These are phyloP conservation scores for Zophobas atratus DNA, from an alignment of 1,140 invertebrate species.

Conservation along the genomic window DNA sequence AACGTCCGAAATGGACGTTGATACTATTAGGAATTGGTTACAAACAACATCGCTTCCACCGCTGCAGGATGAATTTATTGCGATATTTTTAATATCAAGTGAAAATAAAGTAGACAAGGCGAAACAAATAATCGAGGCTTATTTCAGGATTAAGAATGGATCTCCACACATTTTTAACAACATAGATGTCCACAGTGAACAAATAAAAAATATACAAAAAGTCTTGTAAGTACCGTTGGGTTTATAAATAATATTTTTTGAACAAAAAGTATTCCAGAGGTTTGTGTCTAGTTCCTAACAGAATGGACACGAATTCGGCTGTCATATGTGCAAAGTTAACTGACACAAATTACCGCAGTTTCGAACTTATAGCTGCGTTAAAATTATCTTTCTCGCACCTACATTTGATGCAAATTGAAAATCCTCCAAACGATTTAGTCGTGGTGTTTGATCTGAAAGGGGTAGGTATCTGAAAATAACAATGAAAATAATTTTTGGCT, in stretches of 20 bases:
- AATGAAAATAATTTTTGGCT: neutral
- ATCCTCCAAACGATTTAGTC: conserved; percentile 67
- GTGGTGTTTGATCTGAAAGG: conserved; percentile 76
- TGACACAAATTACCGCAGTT: conserved; percentile 71
- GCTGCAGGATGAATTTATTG: conserved; percentile 58
- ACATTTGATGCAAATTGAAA: conserved; percentile 63
- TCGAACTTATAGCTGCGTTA: conserved; percentile 72
- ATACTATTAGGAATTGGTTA: neutral
- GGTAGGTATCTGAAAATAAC: neutral
- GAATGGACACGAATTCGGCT: neutral
- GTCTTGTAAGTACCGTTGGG: conserved; percentile 38
- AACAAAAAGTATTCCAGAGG: neutral
- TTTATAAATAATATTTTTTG: no score
- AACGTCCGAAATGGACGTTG: neutral
- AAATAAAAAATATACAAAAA: conserved; percentile 62
- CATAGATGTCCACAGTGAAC: conserved; percentile 63
- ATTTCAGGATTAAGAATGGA: conserved; percentile 71
- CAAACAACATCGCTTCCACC: neutral
- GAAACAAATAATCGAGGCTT: conserved; percentile 73
- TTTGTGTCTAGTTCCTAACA: conserved; percentile 66
- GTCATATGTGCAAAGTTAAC: neutral
- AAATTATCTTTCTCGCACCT: conserved; percentile 75
- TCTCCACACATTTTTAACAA: conserved; percentile 73
- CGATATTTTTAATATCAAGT: conserved; percentile 74
- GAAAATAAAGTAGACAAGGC: conserved; percentile 70